Evolutionary conservation across 2,797 vertebrate genomes (phyloP), one percentile per base, ranked within the genome.

Genomic region (Catharus ustulatus): DNA sequence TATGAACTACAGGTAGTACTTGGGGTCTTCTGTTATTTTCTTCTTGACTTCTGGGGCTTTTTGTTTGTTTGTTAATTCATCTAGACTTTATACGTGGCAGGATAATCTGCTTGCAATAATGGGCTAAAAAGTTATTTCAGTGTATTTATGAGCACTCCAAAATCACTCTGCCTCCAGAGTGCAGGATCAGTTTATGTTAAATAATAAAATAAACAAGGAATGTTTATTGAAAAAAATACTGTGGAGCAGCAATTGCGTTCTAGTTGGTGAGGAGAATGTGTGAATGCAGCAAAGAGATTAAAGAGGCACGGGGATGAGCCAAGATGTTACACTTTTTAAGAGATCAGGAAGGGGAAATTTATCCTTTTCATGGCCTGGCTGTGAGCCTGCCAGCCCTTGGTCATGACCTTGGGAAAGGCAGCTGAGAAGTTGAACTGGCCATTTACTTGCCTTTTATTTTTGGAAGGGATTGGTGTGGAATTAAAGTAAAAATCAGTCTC

Each of bases 231-330:
- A 46, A 54, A 64, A 13, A 40, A 32, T 4, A 5, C 61, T 55
- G 5, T 58, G 73, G 51, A 83, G 49, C 74, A 89, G 88, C 71
- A 93, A 1, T 64, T 58, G 74, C 32, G 2, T 87, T 85, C 59
- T 32, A 5, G 32, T 71, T 76, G 89, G 45, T 87, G 6, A 20
- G 80, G 86, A 91, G 59, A 45, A 40, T 42, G 62, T 48, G 13
- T 71, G 93, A 97, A 91, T 59, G 29, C 57, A 94, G 94, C 92
- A 78, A 88, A 94, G 94, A 83, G 91, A 95, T 96, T 89, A 84
- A 94, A 94, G 79, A 90, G 69, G 83, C 69, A 67, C 15, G 10
- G 89, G 93, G 71, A 36, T 92, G 80, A 97, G 94, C 96, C 94
- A 94, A 95, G 84, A 84, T 93, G 55, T 87, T 92, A 77, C 3